A percentile compares a stretch with the other conserved stretches of the same genome.
Conservation (phyloP, 2,888 invertebrate species). For the Heliothis peltigera region DNA sequence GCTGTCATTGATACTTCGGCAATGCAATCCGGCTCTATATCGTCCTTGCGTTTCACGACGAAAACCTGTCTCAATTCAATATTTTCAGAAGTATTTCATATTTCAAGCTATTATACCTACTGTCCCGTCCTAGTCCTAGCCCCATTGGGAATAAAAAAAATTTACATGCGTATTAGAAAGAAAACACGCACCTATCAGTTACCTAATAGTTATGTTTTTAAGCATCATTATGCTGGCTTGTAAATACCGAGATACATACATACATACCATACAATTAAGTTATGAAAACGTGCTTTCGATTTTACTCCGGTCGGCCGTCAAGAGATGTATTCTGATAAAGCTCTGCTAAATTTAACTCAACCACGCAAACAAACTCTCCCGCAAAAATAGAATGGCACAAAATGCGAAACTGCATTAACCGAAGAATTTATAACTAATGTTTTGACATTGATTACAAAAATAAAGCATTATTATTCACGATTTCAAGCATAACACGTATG, state of each 20-base stretch:
- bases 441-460: conserved; percentile 55
- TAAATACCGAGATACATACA: conserved; percentile 1
- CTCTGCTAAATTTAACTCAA: conserved; percentile 78
- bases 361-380: conserved; percentile 82
- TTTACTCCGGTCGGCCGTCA: conserved; percentile 69
- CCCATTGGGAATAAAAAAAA: neutral
- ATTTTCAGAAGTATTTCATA: neutral
- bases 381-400: conserved; percentile 80
- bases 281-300: conserved; percentile 67
- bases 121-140: neutral
- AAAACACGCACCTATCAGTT: neutral
- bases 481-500: conserved; percentile 25
- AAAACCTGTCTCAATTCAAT: neutral
- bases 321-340: conserved; percentile 81
- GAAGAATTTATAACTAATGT: conserved; percentile 55
- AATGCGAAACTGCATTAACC: conserved; percentile 71
- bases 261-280: conserved; percentile 50
- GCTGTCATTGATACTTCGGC: conserved; percentile 25
- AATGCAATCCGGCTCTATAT: conserved; percentile 3
- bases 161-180: neutral
- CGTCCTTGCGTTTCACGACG: neutral
- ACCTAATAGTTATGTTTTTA: conserved; percentile 1
- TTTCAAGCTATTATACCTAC: neutral
- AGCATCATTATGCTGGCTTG: conserved; percentile 8
- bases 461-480: conserved; percentile 40